Percentiles rank a stretch among this genome's conserved stretches.
phyloP scores from a whole-genome alignment of 2,797 vertebrate genomes.

The Sylvilagus floridanus region DNA sequence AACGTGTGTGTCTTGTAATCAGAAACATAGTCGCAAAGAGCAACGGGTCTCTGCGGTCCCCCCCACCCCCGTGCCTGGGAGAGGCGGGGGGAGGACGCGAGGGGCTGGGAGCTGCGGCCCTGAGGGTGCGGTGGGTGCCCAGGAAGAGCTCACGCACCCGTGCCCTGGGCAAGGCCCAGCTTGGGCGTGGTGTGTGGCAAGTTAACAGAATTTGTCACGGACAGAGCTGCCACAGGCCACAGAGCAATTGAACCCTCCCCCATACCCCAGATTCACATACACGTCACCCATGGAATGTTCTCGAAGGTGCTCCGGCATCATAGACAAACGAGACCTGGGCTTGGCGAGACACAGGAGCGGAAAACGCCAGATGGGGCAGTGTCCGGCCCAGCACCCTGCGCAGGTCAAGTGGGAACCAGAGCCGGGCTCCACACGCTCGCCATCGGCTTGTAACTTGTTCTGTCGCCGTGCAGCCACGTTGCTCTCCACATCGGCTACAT shows the following conservation, averaged over 20 bases:
- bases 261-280: not conserved
- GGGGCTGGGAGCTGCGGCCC: not conserved
- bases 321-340: not conserved
- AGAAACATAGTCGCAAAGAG: not conserved
- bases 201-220: not conserved
- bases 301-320: too few species aligned
- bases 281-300: too few species aligned
- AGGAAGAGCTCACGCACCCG: too few species aligned
- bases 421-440: not conserved
- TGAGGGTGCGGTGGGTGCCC: accelerated
- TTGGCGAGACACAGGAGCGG: not conserved
- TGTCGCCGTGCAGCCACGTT: not conserved
- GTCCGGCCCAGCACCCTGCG: not conserved
- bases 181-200: not conserved
- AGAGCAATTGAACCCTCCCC: not conserved
- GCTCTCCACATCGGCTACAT: not conserved
- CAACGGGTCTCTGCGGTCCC: too few species aligned
- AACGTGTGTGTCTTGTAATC: not conserved
- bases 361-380: not conserved
- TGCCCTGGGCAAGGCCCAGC: not conserved
- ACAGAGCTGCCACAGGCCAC: not conserved
- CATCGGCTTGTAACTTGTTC: not conserved
- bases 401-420: not conserved
- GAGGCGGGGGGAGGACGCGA: not conserved
- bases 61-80: too few species aligned